Conservation (phyloP, 2,113 vertebrate genomes). For the Peromyscus leucopus region DNA sequence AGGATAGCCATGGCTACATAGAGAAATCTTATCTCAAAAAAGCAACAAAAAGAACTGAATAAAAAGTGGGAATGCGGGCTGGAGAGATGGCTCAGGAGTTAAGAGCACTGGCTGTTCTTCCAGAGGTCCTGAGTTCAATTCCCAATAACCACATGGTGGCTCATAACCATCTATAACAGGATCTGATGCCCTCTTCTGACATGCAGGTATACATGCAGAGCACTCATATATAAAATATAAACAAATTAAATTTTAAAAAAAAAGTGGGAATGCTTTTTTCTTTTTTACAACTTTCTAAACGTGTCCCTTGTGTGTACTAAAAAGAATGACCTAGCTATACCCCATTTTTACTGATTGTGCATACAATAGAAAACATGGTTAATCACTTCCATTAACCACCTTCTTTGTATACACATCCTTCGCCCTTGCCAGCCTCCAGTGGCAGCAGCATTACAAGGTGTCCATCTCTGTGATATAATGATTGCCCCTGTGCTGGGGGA, state of each 20-base stretch:
- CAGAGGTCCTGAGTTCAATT: too few species aligned
- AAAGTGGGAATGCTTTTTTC: background rate
- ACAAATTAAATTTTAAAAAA: background rate
- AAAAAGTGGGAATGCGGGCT: background rate
- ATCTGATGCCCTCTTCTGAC: too few species aligned
- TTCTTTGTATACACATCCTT: background rate
- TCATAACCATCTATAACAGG: too few species aligned
- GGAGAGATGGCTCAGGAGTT: too few species aligned
- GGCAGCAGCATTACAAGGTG: background rate
- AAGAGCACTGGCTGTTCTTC: too few species aligned
- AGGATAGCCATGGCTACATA: background rate
- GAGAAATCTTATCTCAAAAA: background rate
- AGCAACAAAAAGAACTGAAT: background rate
- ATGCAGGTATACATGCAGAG: too few species aligned
- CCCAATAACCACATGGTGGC: too few species aligned
- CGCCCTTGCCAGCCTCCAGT: background rate
- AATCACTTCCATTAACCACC: too few species aligned
- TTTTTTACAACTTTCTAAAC: conserved; percentile 1
- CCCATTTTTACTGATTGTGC: background rate
- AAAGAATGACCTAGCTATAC: background rate
- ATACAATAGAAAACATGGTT: background rate
- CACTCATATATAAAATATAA: too few species aligned
- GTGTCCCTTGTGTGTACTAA: background rate
- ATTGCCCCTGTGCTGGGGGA: background rate
- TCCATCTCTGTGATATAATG: background rate